Base-by-base conservation (phyloP, 2,888 invertebrate genomes). In the Penaeus monodon region DNA sequence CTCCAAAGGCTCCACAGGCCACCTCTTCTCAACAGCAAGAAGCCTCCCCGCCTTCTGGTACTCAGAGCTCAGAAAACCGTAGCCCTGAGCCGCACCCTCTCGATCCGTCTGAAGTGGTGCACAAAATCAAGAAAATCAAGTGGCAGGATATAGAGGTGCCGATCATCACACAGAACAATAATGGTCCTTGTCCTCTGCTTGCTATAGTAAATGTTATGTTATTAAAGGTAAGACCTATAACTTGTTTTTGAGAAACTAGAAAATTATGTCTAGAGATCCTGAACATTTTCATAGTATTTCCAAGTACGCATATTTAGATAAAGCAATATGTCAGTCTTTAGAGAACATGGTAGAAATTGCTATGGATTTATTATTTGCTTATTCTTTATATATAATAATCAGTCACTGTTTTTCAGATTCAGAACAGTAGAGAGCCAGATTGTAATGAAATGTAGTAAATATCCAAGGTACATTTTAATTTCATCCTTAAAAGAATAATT, bases 151-250 rank as follows among this genome's bases (percentile, higher is more conserved):
- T 90, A 17, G 92, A 92, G 88, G 91, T 92, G 68, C 93, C 93
- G 22, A 93, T 94, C 84, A 92, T 94, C 22, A 94, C 93, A 3
- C 94, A 94, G 91, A 94, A 94, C 91, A 92, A 93, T 89, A 94
- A 94, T 92, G 94, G 94, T 14, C 94, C 94, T 0, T 94, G 94
- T 91, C 94, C 94, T 2, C 91, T 94, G 49, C 92, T 94, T 74
- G 94, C 94, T 38, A 93, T 94, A 65, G 92, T 93, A 88, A 94
- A 94, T 91, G 93, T 93, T 8, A 91, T 94, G 29, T 91, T 94
- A 73, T 91, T 94, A 78, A 92, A 93, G 91, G 93, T 92, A 27
- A 92, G 85, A 27, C n/a, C 4, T 27, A n/a, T 44, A 38, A 29
- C 22, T 7, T 17, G 17, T 29, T 74, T 27, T 29, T 29, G 24